Conservation (phyloP, 2,113 vertebrate species). For the Onychostoma macrolepis region DNA sequence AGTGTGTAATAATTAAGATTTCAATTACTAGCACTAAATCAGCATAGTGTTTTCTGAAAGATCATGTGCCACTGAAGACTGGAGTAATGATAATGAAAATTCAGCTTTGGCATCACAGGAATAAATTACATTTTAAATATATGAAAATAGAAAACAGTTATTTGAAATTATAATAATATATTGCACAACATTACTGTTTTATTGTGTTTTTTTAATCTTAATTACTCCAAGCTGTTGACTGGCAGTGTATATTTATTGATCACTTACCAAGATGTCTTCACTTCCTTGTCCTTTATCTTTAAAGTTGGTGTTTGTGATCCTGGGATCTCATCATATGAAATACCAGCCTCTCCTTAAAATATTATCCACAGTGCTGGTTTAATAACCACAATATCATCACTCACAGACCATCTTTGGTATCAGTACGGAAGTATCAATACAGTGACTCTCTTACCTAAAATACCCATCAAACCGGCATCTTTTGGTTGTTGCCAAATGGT, state of each 20-base stretch:
- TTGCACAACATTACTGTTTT: too few species aligned
- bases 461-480: constrained; percentile 42
- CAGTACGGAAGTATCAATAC: background rate
- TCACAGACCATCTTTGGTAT: background rate
- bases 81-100: background rate
- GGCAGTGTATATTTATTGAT: background rate
- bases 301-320: constrained; percentile 13
- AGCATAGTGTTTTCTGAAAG: background rate
- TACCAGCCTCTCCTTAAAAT: constrained; percentile 23
- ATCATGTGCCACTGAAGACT: background rate
- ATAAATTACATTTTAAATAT: background rate
- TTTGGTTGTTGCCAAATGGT: constrained; percentile 58
- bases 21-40: background rate
- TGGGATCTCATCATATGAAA: constrained; percentile 34
- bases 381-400: background rate
- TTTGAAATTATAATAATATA: too few species aligned
- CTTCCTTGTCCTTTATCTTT: constrained; percentile 11
- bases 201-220: too few species aligned
- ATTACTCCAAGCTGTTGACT: too few species aligned
- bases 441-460: constrained; percentile 60
- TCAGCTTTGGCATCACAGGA: background rate
- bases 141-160: background rate
- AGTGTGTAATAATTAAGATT: background rate
- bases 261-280: constrained; percentile 20
- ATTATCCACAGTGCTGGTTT: background rate